Base-by-base conservation (phyloP, 2,888 invertebrate species). In the Andrena marginata region DNA sequence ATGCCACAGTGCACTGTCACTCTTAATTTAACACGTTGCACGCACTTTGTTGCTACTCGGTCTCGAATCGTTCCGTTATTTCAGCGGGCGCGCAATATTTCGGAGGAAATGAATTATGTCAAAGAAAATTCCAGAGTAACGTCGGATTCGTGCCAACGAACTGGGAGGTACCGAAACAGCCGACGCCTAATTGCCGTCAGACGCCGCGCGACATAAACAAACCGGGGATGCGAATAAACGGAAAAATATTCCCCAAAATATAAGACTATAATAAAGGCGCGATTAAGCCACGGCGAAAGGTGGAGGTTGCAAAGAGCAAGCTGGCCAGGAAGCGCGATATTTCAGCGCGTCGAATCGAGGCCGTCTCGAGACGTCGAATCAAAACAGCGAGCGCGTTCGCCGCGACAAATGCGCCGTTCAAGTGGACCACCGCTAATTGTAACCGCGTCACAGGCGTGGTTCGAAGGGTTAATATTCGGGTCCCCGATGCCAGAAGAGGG, bases 391-490 rank as follows among this genome's bases (percentile, higher is more conserved):
- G 16, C 65, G 31, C 20, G 51, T 54, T 69, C 60, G 82, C 67
- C 82, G 62, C 56, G 59, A 60, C 63, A 76, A 67, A 63, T 54
- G 56, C 51, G 13, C 59, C 70, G 71, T 82, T 76, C 75, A 75
- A 82, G 67, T 71, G 56, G 75, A 81, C 82, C 82, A 69, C 70
- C 20, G 42, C 82, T 82, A 82, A 82, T 81, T 75, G 82, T 63
- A 71, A 81, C 82, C 70, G 70, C 75, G 20, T 81, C 82, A 56
- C 63, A 62, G 54, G 35, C 67, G 49, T 29, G 67, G 75, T 71
- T 71, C 82, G 75, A 75, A 68, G 67, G 82, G 26, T 49, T 82
- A 77, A 83, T 77, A 82, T 72, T 72, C 82, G 56, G 33, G 56
- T 26, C 2, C 8, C 10, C 59, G 71, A 54, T 63, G 77, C 72